Conservation (phyloP, 2,113 vertebrate genomes). For the Anthoscopus minutus region DNA sequence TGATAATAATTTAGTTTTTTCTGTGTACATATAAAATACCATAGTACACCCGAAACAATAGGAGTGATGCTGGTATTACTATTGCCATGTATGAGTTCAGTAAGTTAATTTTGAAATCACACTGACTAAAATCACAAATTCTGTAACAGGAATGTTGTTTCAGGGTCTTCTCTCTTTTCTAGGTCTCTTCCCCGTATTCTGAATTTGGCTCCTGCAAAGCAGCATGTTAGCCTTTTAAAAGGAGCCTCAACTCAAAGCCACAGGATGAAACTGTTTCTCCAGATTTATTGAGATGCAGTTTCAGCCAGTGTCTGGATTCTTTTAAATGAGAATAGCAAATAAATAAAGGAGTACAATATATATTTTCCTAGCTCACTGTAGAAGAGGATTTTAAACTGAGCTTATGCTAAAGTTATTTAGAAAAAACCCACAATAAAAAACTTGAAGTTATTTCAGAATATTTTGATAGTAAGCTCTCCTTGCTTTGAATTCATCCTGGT, state of each 20-base stretch:
- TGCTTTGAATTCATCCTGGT: not conserved
- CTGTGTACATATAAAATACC: not conserved
- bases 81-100: not conserved
- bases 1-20: not conserved
- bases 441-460: not conserved
- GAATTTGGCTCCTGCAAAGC: not conserved
- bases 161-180: not conserved
- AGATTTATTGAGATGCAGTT: not conserved
- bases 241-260: not conserved
- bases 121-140: not conserved
- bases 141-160: not conserved
- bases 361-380: not conserved
- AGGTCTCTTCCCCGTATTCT: not conserved
- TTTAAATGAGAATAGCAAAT: not conserved
- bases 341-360: not conserved
- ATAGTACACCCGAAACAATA: not conserved
- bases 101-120: not conserved
- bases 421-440: not conserved
- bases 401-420: not conserved
- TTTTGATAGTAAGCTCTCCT: not conserved
- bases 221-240: not conserved
- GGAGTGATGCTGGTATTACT: not conserved
- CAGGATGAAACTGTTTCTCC: not conserved
- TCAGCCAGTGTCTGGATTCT: not conserved
- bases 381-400: not conserved